phyloP scores from a whole-genome alignment of 2,888 invertebrate species.

The Rhorus exstirpatorius region DNA sequence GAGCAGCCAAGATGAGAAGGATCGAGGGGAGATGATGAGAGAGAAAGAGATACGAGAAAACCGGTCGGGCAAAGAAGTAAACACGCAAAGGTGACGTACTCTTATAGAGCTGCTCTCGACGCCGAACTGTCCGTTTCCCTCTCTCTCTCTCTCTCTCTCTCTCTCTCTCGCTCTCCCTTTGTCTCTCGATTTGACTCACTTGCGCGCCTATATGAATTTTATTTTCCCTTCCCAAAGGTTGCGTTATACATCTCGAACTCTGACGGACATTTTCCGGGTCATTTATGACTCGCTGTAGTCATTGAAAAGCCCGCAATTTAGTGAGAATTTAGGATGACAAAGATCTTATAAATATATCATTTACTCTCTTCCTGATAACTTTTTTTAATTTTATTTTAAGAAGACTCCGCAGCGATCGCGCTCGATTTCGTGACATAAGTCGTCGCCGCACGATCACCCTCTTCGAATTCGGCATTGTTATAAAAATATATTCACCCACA shows the following conservation, averaged over 20 bases:
- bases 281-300: no score
- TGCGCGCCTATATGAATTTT: conserved; percentile 13
- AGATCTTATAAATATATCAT: conserved; percentile 49
- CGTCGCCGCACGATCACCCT: background rate
- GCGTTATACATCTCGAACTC: no score
- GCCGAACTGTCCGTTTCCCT: conserved; percentile 73
- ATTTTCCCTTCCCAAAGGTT: no score
- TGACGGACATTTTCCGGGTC: no score
- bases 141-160: conserved; percentile 62
- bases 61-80: conserved; percentile 84
- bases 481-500: no score
- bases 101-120: conserved; percentile 53
- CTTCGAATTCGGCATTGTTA: no score
- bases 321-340: no score
- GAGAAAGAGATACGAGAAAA: conserved; percentile 71
- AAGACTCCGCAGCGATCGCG: background rate
- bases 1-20: conserved; percentile 31
- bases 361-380: background rate
- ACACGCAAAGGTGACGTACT: conserved; percentile 85
- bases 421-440: background rate
- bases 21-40: conserved; percentile 50
- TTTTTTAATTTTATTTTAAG: background rate
- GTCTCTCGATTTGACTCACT: conserved; percentile 35
- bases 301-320: no score
- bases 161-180: conserved; percentile 66